phyloP scores from a whole-genome alignment of 2,113 vertebrate genomes.

The Enhydra lutris region DNA sequence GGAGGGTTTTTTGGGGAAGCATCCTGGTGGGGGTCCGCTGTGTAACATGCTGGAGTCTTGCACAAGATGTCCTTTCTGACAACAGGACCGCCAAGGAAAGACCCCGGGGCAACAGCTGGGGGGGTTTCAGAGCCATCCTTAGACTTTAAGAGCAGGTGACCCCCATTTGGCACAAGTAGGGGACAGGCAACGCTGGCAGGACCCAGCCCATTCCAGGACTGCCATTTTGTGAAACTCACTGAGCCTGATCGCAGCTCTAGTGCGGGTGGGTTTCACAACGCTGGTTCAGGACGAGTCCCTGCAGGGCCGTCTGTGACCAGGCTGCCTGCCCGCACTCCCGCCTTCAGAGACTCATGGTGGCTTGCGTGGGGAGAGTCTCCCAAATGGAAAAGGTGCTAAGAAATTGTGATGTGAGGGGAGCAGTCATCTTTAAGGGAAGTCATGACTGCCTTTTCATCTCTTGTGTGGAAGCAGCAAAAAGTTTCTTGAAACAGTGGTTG shows the following conservation, averaged over 20 bases:
- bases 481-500: neutral
- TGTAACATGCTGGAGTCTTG: rapidly evolving
- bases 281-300: neutral
- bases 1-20: neutral
- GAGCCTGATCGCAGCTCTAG: conserved; percentile 23
- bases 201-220: neutral
- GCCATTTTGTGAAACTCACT: neutral
- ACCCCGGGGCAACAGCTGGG: neutral
- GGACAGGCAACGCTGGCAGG: rapidly evolving
- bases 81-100: neutral
- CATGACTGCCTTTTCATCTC: rapidly evolving
- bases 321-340: neutral
- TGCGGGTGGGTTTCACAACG: neutral
- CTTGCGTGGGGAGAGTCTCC: neutral
- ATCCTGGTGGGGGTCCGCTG: neutral
- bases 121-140: neutral
- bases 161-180: neutral
- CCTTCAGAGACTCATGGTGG: neutral
- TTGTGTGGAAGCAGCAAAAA: neutral
- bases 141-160: neutral
- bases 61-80: neutral
- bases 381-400: neutral
- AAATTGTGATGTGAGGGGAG: rapidly evolving
- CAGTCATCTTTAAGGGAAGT: rapidly evolving
- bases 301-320: rapidly evolving